Base-by-base conservation (phyloP, 2,888 invertebrate species). In the Trachelus iudaicus region DNA sequence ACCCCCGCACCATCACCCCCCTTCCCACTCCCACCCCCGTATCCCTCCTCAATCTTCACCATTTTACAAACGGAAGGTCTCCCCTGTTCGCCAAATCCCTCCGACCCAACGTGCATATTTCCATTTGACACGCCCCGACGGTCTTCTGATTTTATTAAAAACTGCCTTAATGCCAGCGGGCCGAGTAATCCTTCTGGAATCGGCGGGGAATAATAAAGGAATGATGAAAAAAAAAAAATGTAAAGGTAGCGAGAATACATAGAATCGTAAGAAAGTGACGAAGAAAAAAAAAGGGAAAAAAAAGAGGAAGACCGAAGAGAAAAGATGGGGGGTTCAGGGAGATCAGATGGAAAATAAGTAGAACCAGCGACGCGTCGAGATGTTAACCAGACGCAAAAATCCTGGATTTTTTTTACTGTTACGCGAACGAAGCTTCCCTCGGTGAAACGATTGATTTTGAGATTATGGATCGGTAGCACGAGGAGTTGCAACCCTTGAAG, bases 61-160 rank as follows among this genome's bases (percentile, higher is more conserved):
- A 15, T 71, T 15, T 34, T 11, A 40, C 40, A 40, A 40, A 40
- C 40, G 40, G 15, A 40, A 15, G 12, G 30, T 15, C 56, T n/a
- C 69, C 34, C 69, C 35, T 37, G 83, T 81, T 85, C 84, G 84
- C 85, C 83, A 85, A 87, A 86, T 86, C 84, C 83, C 85, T 86
- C 85, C 83, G 80, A 40, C 81, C 86, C 83, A 87, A 86, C 85
- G 82, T 86, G 83, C 85, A 86, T 87, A 87, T 88, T 87, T 87
- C 84, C 84, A 86, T 88, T 86, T 85, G 83, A 81, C 83, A 77
- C 76, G 78, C 75, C 78, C 79, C 78, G 75, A 76, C 75, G 75
- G 31, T 34, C 33, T 30, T 34, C 76, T 81, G 83, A 83, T 81
- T 82, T 81, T 81, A 83, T 80, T 79, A 81, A 82, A 82, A 80